A percentile compares a stretch with the other conserved stretches of the same genome.
These are phyloP conservation scores for Stictocephala bisonia DNA, from an alignment of 2,888 invertebrate species.

Conservation along the genomic window DNA sequence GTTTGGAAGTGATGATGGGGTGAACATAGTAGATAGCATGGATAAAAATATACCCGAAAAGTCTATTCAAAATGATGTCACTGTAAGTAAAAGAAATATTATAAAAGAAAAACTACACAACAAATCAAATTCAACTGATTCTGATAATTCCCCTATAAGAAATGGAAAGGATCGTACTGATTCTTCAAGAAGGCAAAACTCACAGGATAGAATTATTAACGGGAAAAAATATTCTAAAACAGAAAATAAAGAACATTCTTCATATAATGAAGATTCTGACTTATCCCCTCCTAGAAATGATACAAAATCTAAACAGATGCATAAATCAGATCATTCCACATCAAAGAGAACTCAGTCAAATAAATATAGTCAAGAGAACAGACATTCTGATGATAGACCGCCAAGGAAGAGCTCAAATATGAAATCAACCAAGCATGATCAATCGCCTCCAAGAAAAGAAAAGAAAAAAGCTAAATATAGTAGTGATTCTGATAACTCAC, in stretches of 20 bases:
- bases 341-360: constrained; percentile 50
- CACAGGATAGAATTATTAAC: constrained; percentile 47
- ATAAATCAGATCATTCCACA: neutral
- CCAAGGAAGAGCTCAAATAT: constrained; percentile 60
- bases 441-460: constrained; percentile 47
- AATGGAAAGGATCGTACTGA: constrained; percentile 51
- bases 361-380: constrained; percentile 44
- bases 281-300: constrained; percentile 61
- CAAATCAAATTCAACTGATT: constrained; percentile 52
- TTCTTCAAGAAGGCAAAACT: constrained; percentile 48
- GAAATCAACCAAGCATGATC: constrained; percentile 39
- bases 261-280: constrained; percentile 61
- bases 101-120: neutral
- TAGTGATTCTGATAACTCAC: constrained; percentile 57
- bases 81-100: neutral
- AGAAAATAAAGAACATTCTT: constrained; percentile 21
- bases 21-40: constrained; percentile 12
- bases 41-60: neutral
- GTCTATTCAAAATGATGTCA: too few relatives aligned
- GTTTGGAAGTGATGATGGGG: constrained; percentile 62
- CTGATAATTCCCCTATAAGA: constrained; percentile 61
- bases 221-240: neutral
- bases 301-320: neutral
- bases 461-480: neutral
- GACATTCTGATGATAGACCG: constrained; percentile 61